Base-by-base conservation (phyloP, 2,888 invertebrate species). In the Pseudolycoriella hygida region DNA sequence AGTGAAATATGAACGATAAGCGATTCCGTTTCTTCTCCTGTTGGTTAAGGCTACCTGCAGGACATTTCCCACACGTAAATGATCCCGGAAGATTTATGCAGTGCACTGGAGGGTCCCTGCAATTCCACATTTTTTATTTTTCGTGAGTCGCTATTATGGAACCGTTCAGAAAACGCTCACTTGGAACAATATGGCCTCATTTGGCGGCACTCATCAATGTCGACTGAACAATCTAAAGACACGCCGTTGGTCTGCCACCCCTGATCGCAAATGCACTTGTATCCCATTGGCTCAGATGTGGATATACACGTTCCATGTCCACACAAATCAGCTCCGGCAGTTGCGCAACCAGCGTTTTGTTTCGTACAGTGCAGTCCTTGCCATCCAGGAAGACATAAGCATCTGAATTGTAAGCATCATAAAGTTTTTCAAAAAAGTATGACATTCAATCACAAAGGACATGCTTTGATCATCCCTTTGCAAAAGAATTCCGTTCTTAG, bases 71-170 rank as follows among this genome's bases (percentile, higher is more conserved):
- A 60, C 97, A 97, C 47, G 71, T 70, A 64, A 88, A 97, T 3
- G 83, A 76, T 2, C 96, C 97, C 0, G 86, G 92, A 2, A 81
- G 66, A 62, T 97, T 97, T 44, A 88, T 74, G 60, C 97, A 97
- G n/a, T 70, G 68, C 0, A 88, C 89, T 44, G 68, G 71, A 6
- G 90, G 89, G 60, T 80, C 80, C 1, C 71, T 67, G 0, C n/a
- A n/a, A n/a, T n/a, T n/a, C n/a, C n/a, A n/a, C n/a, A n/a, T n/a
- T n/a, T n/a, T n/a, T n/a, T n/a, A n/a, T n/a, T n/a, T n/a, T n/a
- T n/a, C n/a, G n/a, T n/a, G n/a, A n/a, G n/a, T n/a, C n/a, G n/a
- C n/a, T n/a, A n/a, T n/a, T n/a, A n/a, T n/a, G n/a, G n/a, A n/a
- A n/a, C n/a, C n/a, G n/a, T n/a, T n/a, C n/a, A n/a, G n/a, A n/a